Evolutionary conservation across 2,888 invertebrate genomes (phyloP).

Genomic region (Alloplasta piceator): DNA sequence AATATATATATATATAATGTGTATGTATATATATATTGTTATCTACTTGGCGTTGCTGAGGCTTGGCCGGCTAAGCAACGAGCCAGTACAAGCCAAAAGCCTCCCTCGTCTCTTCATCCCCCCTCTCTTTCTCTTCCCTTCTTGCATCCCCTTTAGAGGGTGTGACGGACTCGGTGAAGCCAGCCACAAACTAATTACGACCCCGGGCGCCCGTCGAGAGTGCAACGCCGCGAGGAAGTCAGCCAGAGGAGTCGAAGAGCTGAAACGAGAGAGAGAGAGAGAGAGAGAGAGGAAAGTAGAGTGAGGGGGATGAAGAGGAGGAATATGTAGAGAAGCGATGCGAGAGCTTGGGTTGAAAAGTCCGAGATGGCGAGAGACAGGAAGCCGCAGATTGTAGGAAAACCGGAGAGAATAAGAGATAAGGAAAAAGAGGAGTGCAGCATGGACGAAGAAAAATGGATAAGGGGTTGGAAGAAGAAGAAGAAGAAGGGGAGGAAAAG

Average conservation of each 20-base stretch:
- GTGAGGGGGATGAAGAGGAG: constrained; percentile 20
- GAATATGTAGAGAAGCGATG: constrained; percentile 16
- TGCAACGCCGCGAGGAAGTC: constrained; percentile 69
- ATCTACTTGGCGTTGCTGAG: constrained; percentile 50
- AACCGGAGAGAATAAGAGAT: constrained; percentile 29
- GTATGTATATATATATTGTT: too few species aligned
- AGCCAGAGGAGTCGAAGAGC: constrained; percentile 32
- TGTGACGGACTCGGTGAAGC: constrained; percentile 75
- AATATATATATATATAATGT: too few species aligned
- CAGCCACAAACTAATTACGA: constrained; percentile 79
- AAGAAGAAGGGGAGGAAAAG: constrained; percentile 18
- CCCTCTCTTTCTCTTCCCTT: constrained; percentile 35
- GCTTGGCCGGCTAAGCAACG: constrained; percentile 61
- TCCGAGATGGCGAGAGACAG: constrained; percentile 22
- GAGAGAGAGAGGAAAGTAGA: constrained; percentile 37
- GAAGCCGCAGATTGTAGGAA: constrained; percentile 51
- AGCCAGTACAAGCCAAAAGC: constrained; percentile 60
- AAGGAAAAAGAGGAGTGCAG: constrained; percentile 18
- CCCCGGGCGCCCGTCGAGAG: constrained; percentile 77
- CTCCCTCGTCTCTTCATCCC: constrained; percentile 28
- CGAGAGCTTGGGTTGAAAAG: constrained; percentile 17
- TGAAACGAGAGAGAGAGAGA: constrained; percentile 51
- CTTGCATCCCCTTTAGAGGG: constrained; percentile 58
- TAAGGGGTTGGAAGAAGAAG: constrained; percentile 38
- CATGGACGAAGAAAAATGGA: constrained; percentile 45